Base-by-base conservation (phyloP, 2,113 vertebrate species). In the Chunga burmeisteri region DNA sequence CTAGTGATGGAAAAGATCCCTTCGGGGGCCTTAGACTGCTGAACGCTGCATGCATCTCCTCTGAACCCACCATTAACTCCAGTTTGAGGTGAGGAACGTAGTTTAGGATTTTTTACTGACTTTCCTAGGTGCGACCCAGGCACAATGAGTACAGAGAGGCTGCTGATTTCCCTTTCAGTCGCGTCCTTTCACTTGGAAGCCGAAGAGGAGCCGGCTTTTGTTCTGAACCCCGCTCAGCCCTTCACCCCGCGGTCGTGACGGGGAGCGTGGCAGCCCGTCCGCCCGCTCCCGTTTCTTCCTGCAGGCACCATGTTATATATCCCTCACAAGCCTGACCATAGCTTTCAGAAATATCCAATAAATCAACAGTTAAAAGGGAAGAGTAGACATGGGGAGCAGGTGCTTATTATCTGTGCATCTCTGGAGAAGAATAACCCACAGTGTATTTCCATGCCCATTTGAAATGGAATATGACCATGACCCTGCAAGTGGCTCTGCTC, bases 381-480 rank as follows among this genome's bases (percentile, higher is more conserved):
- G 88, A 97, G 91, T 65, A 97, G 93, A 97, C 94, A 86, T 52
- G 95, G 97, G 97, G 95, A 97, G 96, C 97, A 97, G 97, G 94
- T 97, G 97, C 93, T 96, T 96, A 97, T 97, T 97, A 97, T 96
- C 95, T 86, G 95, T 82, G 94, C 96, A 89, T 97, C 97, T 96
- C 95, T 97, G 93, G 96, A 96, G 93, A 90, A 91, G 78, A 98
- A 97, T 97, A 97, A 95, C 94, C 95, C 94, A 91, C 74, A 91
- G 89, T 94, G 84, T 96, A 98, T 97, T 90, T 94, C 79, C 87
- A 94, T 97, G 92, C 90, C 93, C 68, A 85, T 95, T 80, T 95
- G 94, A 97, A 98, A 96, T 95, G 88, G 97, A 95, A 95, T 97
- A 95, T 66, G 88, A 82, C 89, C 97, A 58, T 98, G 88, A 97